Evolutionary conservation across 1,140 invertebrate species (phyloP).

Genomic region (Aphis gossypii): DNA sequence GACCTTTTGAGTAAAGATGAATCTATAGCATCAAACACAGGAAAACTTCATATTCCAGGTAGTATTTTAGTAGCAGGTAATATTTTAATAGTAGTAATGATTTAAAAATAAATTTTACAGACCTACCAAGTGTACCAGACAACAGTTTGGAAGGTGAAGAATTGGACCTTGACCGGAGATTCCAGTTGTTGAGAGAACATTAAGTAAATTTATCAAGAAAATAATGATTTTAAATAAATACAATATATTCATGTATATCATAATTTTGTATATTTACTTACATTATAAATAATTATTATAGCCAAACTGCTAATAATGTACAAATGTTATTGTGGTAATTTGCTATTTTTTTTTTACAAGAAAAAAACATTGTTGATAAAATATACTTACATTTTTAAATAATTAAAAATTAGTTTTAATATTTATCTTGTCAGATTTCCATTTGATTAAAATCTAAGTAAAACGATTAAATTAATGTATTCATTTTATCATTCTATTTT

Average conservation of each 20-base stretch:
- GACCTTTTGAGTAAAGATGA: conserved; percentile 29
- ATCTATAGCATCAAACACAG: not conserved
- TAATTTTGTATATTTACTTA: conserved; percentile 8
- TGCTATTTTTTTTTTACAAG: conserved; percentile 21
- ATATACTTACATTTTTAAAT: conserved; percentile 16
- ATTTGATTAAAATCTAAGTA: not conserved
- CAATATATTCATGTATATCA: not conserved
- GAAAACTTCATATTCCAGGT: conserved; percentile 37
- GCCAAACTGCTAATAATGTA: conserved; percentile 2
- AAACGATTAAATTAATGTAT: not conserved
- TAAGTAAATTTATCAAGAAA: conserved; percentile 13
- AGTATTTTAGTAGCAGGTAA: not conserved
- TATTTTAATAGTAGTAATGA: not conserved
- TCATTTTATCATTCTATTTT: not conserved
- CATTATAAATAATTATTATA: conserved; percentile 25
- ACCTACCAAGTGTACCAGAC: conserved; percentile 41
- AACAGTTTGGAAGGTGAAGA: conserved; percentile 51
- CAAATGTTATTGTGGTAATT: not conserved
- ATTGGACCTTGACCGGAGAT: conserved; percentile 35
- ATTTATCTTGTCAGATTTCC: not conserved
- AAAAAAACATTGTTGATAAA: conserved; percentile 17
- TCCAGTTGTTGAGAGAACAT: conserved; percentile 36
- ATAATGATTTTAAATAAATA: not conserved
- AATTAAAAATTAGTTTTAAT: not conserved
- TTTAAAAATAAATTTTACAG: conserved; percentile 6